Evolutionary conservation across 1,140 invertebrate species (phyloP), one percentile per base, ranked within the genome.

Genomic region (Rhyacophila brunnea): DNA sequence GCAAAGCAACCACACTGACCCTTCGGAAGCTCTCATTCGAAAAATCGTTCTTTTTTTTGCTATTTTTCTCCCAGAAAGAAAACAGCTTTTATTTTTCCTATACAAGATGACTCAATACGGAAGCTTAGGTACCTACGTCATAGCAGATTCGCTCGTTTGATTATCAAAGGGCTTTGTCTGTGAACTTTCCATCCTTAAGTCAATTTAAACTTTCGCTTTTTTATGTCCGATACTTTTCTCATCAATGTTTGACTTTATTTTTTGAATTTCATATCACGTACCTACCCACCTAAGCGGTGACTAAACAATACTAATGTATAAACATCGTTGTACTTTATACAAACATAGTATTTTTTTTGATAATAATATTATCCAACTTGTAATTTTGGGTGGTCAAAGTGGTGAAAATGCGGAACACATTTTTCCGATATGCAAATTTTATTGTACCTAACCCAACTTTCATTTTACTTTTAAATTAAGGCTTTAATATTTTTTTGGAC

Each of bases 171-270:
- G 36, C 52, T 44, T 54, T 54, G 19, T 54, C 52, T 44, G 18
- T 11, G 17, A 54, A 44, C 36, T 44, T 54, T 54, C 18, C 47
- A 40, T 17, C 23, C 36, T 42, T 32, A 28, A 53, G 48, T 52
- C 57, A 47, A 59, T 59, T 59, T 59, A 52, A 59, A 59, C 49
- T 59, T 59, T 53, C 23, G 23, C 23, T 59, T 47, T 48, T 35
- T 49, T 44, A 42, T 15, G 36, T 40, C 55, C 46, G 45, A 58
- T 58, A 58, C 55, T 58, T 58, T 58, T 58, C 55, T 58, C 55
- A 58, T 58, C 55, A 58, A 50, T 50, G 55, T 58, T 58, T 58
- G 55, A 44, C 23, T 56, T 23, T 18, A 28, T 28, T 19, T 47
- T 38, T 48, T 44, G 15, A 45, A 45, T 45, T 45, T 45, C 43